Conservation (phyloP, 2,113 vertebrate species). For the Nothoprocta pentlandii region DNA sequence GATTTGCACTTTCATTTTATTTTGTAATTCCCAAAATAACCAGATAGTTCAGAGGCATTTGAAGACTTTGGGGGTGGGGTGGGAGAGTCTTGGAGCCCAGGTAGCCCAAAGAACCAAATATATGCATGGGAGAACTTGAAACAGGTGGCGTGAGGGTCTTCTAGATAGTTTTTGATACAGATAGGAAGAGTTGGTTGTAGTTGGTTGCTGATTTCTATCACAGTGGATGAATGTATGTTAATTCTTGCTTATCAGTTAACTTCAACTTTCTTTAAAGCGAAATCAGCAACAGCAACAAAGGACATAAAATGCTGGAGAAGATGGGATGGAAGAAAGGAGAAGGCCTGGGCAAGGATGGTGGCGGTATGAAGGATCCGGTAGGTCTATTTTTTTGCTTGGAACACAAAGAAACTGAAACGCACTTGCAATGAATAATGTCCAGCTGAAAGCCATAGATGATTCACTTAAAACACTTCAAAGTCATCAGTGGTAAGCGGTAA, state of each 20-base stretch:
- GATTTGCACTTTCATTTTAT: background rate
- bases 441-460: background rate
- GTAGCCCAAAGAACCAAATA: background rate
- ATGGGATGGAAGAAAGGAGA: slow-evolving; percentile 99
- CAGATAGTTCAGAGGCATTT: background rate
- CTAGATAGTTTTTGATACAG: background rate
- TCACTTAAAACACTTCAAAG: background rate
- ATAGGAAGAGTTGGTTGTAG: background rate
- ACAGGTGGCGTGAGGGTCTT: background rate
- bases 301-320: slow-evolving; percentile 95
- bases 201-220: background rate
- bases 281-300: slow-evolving; percentile 94
- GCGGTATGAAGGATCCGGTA: slow-evolving; percentile 93
- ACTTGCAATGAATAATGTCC: background rate
- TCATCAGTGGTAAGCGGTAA: background rate
- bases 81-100: background rate
- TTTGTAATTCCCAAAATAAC: background rate
- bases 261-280: slow-evolving; percentile 83
- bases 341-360: slow-evolving; percentile 92
- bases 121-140: background rate
- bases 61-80: background rate
- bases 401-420: background rate
- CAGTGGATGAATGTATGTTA: background rate
- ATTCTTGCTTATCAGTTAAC: background rate
- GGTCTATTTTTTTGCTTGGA: slow-evolving; percentile 19